Base-by-base conservation (phyloP, 2,888 invertebrate species). In the Drosophila monieri region DNA sequence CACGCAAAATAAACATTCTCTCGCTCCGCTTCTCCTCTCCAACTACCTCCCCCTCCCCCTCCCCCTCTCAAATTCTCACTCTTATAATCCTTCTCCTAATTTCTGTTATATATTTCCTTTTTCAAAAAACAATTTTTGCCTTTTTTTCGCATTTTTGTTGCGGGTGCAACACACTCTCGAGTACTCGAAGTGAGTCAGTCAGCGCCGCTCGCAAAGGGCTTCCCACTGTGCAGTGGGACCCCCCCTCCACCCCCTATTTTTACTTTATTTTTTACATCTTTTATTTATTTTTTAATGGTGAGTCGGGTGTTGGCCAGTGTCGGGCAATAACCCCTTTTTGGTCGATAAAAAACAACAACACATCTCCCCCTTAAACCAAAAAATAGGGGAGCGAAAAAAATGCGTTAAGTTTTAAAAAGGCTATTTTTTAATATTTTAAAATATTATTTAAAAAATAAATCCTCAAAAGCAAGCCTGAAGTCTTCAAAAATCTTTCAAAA, bases 1-100 rank as follows among this genome's bases (percentile, higher is more conserved):
- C 78, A 85, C 85, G 85, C 85, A 83, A 83, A 76, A 83, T 80
- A 85, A 85, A 85, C 80, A 85, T 80, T 85, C 71, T 44, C 66
- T 15, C 25, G 39, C 27, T 15, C 25, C 39, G 49, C 27, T 27
- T 35, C 18, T 9, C 18, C 18, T 18, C 18, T 2, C 1, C 18
- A 18, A 1, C 18, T 18, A 18, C 18, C 18, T 1, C 18, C 18
- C 18, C 2, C 18, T 2, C 18, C 18, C 2, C 18, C 18, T n/a
- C 18, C 18, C 18, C 18, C 18, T 2, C 18, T 18, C 1, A 18
- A 18, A 18, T 18, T 18, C 44, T 44, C 15, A 23, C 62, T 62
- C 39, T 39, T 46, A 53, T 62, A 62, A 64, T 46, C 39, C 53
- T 35, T 12, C 53, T 39, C 46, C 62, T 64, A 64, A 39, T 62